phyloP scores from a whole-genome alignment of 2,888 invertebrate species.

The Andrena dorsata region DNA sequence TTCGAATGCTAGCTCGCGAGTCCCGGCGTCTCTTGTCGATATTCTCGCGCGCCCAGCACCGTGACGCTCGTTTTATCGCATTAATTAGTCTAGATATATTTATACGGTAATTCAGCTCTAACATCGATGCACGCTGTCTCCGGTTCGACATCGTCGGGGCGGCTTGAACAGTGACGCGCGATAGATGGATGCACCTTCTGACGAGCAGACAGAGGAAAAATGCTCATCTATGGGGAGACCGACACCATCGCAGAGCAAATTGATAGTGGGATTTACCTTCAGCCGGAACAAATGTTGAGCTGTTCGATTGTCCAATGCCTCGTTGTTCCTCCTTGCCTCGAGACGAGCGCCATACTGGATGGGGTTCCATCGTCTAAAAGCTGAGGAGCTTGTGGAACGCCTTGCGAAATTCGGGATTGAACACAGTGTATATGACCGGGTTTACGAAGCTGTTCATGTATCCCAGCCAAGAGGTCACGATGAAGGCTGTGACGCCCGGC shows the following conservation, averaged over 20 bases:
- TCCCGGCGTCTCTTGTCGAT: not conserved
- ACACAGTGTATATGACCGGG: slow-evolving; percentile 97
- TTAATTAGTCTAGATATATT: slow-evolving; percentile 37
- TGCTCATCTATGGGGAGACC: too few relatives aligned
- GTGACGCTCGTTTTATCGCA: slow-evolving; percentile 14
- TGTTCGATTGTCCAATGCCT: slow-evolving; percentile 63
- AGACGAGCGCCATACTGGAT: slow-evolving; percentile 15
- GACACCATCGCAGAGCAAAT: too few relatives aligned
- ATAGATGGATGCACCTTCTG: not conserved
- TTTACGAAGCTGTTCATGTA: slow-evolving; percentile 98
- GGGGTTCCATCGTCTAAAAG: slow-evolving; percentile 55
- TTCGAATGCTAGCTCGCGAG: not conserved
- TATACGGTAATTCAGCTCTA: slow-evolving; percentile 46
- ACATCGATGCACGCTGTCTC: slow-evolving; percentile 48
- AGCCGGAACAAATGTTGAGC: slow-evolving; percentile 52
- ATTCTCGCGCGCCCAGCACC: slow-evolving; percentile 14
- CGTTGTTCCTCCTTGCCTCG: slow-evolving; percentile 46
- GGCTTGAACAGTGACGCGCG: slow-evolving; percentile 19
- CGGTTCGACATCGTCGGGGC: slow-evolving; percentile 7
- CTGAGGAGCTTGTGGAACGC: slow-evolving; percentile 97
- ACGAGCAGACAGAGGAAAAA: not conserved
- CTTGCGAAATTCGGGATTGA: slow-evolving; percentile 99
- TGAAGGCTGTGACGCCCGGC: slow-evolving; percentile 95
- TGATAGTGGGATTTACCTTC: slow-evolving; percentile 55
- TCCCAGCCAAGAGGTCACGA: slow-evolving; percentile 98